A percentile compares a stretch with the other conserved stretches of the same genome.
These are phyloP conservation scores for Scomberomorus guttatus DNA, from an alignment of 2,797 vertebrate genomes.

Conservation along the genomic window DNA sequence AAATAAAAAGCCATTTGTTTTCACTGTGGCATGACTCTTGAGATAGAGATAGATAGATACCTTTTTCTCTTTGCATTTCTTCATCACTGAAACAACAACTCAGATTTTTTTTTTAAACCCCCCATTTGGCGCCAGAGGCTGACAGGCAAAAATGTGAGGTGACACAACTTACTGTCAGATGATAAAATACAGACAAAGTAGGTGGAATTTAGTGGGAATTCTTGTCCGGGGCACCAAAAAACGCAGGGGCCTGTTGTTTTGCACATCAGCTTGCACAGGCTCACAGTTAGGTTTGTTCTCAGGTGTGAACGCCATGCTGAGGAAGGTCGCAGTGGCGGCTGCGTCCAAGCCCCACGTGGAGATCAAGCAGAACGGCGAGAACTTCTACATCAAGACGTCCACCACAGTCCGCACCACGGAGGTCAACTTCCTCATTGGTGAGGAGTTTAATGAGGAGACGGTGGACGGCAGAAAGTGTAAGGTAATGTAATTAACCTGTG, in stretches of 20 bases:
- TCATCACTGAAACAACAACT: slow-evolving; percentile 22
- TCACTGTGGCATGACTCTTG: not conserved
- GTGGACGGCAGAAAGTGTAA: slow-evolving; percentile 97
- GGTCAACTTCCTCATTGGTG: slow-evolving; percentile 94
- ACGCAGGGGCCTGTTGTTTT: not conserved
- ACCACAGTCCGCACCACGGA: slow-evolving; percentile 97
- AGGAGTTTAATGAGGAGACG: slow-evolving; percentile 96
- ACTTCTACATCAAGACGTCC: slow-evolving; percentile 98
- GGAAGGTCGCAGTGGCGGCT: slow-evolving; percentile 93
- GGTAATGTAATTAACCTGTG: slow-evolving; percentile 79
- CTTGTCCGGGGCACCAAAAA: not conserved
- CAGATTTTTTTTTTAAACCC: not conserved
- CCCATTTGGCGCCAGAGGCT: slow-evolving; percentile 10
- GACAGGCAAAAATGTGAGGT: slow-evolving; percentile 21
- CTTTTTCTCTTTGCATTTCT: slow-evolving; percentile 14
- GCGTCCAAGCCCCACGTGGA: slow-evolving; percentile 97
- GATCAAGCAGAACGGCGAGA: slow-evolving; percentile 94
- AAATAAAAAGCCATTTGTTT: slow-evolving; percentile 6
- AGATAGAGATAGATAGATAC: slow-evolving; percentile 16
- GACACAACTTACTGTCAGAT: slow-evolving; percentile 21
- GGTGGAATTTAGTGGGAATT: not conserved
- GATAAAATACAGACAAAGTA: slow-evolving; percentile 5
- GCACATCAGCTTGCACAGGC: not conserved
- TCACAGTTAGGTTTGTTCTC: slow-evolving; percentile 28
- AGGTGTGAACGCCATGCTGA: slow-evolving; percentile 97